phyloP scores from a whole-genome alignment of 1,140 invertebrate species.

The Pogonognathellus flavescens region DNA sequence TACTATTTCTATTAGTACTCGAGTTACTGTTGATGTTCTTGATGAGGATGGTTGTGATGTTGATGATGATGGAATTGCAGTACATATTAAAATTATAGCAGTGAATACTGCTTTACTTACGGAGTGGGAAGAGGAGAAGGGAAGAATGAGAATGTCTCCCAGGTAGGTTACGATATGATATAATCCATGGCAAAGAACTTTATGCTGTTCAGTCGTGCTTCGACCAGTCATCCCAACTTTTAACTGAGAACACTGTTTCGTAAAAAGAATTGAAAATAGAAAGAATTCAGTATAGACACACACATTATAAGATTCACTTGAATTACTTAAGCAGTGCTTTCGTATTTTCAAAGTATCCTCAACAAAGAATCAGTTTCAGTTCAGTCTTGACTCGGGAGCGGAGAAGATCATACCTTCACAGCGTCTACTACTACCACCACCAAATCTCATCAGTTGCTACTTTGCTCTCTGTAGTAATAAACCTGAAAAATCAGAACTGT shows the following conservation, averaged over 20 bases:
- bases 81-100: too few species aligned
- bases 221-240: constrained; percentile 23
- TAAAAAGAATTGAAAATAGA: neutral
- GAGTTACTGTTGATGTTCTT: too few species aligned
- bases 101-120: neutral
- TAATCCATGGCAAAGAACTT: constrained; percentile 64
- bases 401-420: neutral
- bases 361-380: constrained; percentile 24
- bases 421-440: neutral
- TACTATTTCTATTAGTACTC: neutral
- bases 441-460: too few species aligned
- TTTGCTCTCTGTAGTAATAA: too few species aligned
- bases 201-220: constrained; percentile 55
- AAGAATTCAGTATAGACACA: neutral
- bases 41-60: too few species aligned
- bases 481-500: neutral
- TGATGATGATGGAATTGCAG: too few species aligned
- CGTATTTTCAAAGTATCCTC: constrained; percentile 1
- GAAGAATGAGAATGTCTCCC: constrained; percentile 17
- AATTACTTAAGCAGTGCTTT: constrained; percentile 37
- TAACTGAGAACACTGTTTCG: neutral
- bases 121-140: constrained; percentile 6
- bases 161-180: constrained; percentile 51
- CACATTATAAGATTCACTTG: neutral
- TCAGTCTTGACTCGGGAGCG: neutral